These are phyloP conservation scores for Hydrocynus forskahlii DNA, from an alignment of 2,797 vertebrate species.

Conservation along the genomic window DNA sequence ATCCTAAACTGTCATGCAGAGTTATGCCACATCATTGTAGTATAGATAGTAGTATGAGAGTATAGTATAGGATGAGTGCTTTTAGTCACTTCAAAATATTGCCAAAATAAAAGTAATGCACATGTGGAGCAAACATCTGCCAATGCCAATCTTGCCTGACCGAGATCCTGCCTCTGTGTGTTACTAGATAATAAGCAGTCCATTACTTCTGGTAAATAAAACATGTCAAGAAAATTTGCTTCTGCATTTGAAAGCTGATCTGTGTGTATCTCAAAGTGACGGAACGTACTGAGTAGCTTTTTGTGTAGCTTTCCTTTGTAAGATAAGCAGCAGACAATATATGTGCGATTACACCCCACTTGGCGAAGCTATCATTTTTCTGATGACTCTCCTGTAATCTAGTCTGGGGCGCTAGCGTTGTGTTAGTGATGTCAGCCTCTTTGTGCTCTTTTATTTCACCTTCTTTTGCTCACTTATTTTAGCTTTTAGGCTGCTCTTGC, in stretches of 20 bases:
- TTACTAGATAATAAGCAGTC: neutral
- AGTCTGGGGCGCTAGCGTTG: neutral
- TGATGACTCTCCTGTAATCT: conserved; percentile 4
- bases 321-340: conserved; percentile 33
- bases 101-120: too few species aligned
- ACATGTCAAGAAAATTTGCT: neutral
- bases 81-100: too few species aligned
- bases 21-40: too few species aligned
- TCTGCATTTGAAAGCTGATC: neutral
- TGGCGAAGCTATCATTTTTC: neutral
- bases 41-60: too few species aligned
- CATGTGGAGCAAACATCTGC: too few species aligned
- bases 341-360: conserved; percentile 55
- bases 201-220: too few species aligned
- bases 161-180: too few species aligned
- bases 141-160: too few species aligned
- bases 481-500: conserved; percentile 39
- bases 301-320: neutral
- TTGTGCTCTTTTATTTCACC: conserved; percentile 7
- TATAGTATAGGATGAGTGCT: too few species aligned
- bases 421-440: conserved; percentile 20
- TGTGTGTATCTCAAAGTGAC: neutral
- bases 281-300: neutral
- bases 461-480: conserved; percentile 30
- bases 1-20: neutral